phyloP scores from a whole-genome alignment of 2,888 invertebrate genomes.

The Drosophila percnosoma region DNA sequence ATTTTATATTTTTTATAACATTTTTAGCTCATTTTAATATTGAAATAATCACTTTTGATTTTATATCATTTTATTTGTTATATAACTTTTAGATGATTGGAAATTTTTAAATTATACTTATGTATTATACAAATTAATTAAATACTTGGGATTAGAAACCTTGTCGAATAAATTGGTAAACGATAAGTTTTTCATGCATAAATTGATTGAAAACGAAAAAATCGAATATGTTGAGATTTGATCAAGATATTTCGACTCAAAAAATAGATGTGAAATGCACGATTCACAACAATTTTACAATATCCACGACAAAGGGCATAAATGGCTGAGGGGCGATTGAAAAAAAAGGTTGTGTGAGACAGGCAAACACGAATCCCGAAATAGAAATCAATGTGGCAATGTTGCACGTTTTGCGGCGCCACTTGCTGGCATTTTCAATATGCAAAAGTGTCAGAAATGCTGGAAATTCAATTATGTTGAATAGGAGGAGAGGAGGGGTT shows the following conservation, averaged over 20 bases:
- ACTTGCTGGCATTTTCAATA: slow-evolving; percentile 47
- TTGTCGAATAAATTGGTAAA: no score
- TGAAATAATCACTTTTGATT: neutral
- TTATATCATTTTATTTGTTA: neutral
- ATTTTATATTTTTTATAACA: neutral
- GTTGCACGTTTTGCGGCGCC: slow-evolving; percentile 40
- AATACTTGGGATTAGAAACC: neutral
- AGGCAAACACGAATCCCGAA: slow-evolving; percentile 34
- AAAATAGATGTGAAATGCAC: neutral
- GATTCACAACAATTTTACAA: neutral
- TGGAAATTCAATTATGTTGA: slow-evolving; percentile 72
- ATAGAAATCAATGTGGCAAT: slow-evolving; percentile 61
- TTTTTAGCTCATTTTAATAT: neutral
- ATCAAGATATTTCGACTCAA: neutral
- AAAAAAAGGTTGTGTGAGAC: slow-evolving; percentile 7
- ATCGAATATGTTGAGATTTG: neutral
- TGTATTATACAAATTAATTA: neutral
- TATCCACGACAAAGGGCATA: neutral
- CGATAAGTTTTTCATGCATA: neutral
- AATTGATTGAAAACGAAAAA: neutral
- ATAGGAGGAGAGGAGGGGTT: neutral
- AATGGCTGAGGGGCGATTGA: slow-evolving; percentile 27
- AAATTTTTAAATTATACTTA: no score
- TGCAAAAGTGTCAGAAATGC: slow-evolving; percentile 67
- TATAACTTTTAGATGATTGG: neutral